A percentile compares a stretch with the other conserved stretches of the same genome.
Evolutionary conservation across 2,797 vertebrate species (phyloP).

Genomic region (Pyrocephalus nanus): DNA sequence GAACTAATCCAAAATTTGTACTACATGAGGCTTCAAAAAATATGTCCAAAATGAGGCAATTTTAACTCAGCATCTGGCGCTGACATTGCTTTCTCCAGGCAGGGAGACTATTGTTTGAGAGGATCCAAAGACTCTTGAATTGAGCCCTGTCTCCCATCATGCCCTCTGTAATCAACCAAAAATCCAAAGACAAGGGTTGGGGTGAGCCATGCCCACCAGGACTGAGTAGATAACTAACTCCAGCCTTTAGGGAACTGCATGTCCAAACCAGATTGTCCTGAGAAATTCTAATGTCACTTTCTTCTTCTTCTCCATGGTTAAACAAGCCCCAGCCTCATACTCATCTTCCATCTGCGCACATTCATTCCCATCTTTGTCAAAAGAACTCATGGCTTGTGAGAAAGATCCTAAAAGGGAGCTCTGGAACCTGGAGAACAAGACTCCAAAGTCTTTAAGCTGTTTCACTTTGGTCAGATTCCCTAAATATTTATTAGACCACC

Average conservation of each 20-base stretch:
- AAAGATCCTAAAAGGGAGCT: neutral
- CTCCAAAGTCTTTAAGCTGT: neutral
- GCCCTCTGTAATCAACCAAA: neutral
- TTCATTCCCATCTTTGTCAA: neutral
- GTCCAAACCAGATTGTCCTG: neutral
- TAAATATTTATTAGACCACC: neutral
- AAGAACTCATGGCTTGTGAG: neutral
- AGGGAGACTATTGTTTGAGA: neutral
- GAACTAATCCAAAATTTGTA: neutral
- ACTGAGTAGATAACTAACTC: neutral
- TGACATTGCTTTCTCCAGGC: neutral
- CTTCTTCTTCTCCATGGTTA: neutral
- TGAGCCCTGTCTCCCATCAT: rapidly evolving
- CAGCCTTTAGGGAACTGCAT: neutral
- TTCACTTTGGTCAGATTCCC: neutral
- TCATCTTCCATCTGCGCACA: neutral
- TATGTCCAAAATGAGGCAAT: neutral
- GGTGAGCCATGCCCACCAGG: neutral
- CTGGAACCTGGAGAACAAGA: neutral
- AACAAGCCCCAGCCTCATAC: neutral
- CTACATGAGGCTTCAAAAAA: neutral
- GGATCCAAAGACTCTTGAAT: neutral
- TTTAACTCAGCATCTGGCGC: neutral
- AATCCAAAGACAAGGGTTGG: neutral
- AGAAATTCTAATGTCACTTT: neutral